Base-by-base conservation (phyloP, 2,797 vertebrate species). In the Anabas testudineus region DNA sequence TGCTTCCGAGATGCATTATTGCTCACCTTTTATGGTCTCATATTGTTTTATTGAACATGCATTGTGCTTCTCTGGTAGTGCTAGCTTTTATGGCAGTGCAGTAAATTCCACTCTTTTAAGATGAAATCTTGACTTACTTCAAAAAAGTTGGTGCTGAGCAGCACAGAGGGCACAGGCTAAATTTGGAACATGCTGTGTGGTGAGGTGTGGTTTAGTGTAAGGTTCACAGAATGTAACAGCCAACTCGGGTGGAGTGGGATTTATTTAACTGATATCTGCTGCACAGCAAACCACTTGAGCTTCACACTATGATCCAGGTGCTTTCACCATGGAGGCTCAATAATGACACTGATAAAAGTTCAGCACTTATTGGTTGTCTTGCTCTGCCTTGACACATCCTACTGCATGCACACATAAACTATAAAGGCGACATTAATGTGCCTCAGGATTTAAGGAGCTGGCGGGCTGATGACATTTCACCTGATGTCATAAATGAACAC, bases 21-120 rank as follows among this genome's bases (percentile, higher is more conserved):
- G 90, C 91, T 83, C 90, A 90, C 74, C 86, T 78, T 93, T 94
- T 94, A 95, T 93, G 93, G 92, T 93, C 93, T 93, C 90, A 93
- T 95, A 94, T 94, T 93, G 90, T 94, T 94, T 95, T 94, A 94
- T 93, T 93, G 92, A 93, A 93, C 90, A 91, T 91, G 91, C 90
- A 93, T 91, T 92, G 92, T 93, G 90, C 91, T 87, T 93, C 89
- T 92, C 86, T 76, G 85, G 90, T 85, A 77, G 80, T 81, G 81
- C 90, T 88, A 78, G 76, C 85, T 90, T 95, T 94, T 92, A 94
- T 87, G 78, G 86, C 83, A 57, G 34, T 78, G 90, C 89, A 90
- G 86, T 94, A 94, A 94, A 94, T 89, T 90, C 82, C 67, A 78
- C 76, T 83, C 84, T 88, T 94, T 93, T 92, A 89, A 89, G 88